Percentiles rank a stretch among this genome's conserved stretches.
Evolutionary conservation across 2,113 vertebrate species (phyloP).

Genomic region (Psammodynastes pulverulentus): DNA sequence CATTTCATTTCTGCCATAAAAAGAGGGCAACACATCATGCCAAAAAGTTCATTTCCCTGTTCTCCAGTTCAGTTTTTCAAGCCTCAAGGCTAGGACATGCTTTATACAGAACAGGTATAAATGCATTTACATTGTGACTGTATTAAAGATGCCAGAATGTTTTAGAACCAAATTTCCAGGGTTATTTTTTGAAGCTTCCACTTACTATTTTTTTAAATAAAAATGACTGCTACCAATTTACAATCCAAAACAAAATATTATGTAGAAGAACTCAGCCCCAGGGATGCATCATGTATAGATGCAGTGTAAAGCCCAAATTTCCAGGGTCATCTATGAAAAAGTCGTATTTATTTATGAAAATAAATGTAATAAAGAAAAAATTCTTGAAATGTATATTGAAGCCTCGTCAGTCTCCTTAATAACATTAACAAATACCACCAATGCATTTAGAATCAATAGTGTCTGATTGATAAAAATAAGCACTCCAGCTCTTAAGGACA

Average conservation of each 20-base stretch:
- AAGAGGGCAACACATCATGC: neutral
- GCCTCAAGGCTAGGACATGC: neutral
- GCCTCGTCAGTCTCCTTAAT: constrained; percentile 34
- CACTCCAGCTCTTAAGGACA: constrained; percentile 53
- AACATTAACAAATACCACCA: neutral
- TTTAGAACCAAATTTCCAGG: neutral
- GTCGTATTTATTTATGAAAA: neutral
- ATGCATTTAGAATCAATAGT: constrained; percentile 6
- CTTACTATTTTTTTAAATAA: neutral
- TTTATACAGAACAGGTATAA: neutral
- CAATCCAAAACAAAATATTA: neutral
- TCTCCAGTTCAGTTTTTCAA: neutral
- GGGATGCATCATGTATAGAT: neutral
- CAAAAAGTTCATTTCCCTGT: neutral
- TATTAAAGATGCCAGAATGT: neutral
- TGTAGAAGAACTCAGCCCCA: neutral
- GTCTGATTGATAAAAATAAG: constrained; percentile 37
- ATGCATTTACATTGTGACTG: neutral
- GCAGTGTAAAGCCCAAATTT: neutral
- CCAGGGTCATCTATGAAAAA: neutral
- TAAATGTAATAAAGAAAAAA: neutral
- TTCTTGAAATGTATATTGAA: neutral
- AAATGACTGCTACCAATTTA: neutral
- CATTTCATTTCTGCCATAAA: neutral
- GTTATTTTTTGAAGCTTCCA: neutral